Percentiles rank a stretch among this genome's conserved stretches.
These are phyloP conservation scores for Cotesia vestalis DNA, from an alignment of 1,140 invertebrate species.

Conservation along the genomic window DNA sequence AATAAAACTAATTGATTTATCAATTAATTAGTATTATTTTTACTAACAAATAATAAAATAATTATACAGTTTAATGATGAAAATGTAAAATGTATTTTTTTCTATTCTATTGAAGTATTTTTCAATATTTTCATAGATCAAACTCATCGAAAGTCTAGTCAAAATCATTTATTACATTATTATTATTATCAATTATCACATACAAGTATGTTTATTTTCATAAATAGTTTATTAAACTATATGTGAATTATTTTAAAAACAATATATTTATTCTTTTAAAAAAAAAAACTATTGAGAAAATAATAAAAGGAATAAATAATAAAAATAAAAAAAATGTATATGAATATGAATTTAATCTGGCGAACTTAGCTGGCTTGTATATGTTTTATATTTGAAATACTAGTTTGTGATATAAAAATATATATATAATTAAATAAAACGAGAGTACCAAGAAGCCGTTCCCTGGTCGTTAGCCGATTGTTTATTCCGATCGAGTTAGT, in stretches of 20 bases:
- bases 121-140: slow-evolving; percentile 12
- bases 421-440: slow-evolving; percentile 49
- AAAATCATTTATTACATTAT: slow-evolving; percentile 49
- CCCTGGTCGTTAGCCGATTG: slow-evolving; percentile 53
- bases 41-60: slow-evolving; percentile 2
- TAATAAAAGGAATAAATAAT: slow-evolving; percentile 35
- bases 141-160: slow-evolving; percentile 55
- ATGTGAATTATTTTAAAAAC: slow-evolving; percentile 57
- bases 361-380: slow-evolving; percentile 60
- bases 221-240: slow-evolving; percentile 52
- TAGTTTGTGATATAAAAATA: slow-evolving; percentile 57
- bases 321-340: slow-evolving; percentile 48
- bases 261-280: slow-evolving; percentile 58
- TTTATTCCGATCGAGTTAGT: slow-evolving; percentile 55
- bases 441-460: slow-evolving; percentile 48
- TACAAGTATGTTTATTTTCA: slow-evolving; percentile 7
- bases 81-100: slow-evolving; percentile 7
- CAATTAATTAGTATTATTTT: neutral
- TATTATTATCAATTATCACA: slow-evolving; percentile 7
- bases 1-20: neutral
- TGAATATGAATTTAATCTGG: slow-evolving; percentile 48
- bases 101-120: slow-evolving; percentile 33
- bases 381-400: slow-evolving; percentile 64
- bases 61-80: neutral
- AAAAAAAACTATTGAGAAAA: slow-evolving; percentile 38